phyloP scores from a whole-genome alignment of 2,888 invertebrate genomes.

The Pyrrhosoma nymphula region DNA sequence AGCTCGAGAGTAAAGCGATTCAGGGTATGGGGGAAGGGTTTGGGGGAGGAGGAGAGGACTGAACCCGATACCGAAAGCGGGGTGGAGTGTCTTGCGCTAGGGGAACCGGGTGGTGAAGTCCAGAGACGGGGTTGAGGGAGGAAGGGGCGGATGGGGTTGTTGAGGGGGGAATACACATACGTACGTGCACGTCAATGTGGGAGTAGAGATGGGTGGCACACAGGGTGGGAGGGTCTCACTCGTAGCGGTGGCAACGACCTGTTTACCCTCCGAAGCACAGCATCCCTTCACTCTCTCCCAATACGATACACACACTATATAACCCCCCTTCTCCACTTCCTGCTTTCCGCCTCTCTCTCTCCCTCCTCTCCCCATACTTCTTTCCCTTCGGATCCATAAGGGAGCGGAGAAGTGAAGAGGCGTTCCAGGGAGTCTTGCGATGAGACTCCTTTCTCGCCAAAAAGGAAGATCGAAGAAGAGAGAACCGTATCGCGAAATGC shows the following conservation, averaged over 20 bases:
- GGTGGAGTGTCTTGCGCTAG: background rate
- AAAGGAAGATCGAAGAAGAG: no score
- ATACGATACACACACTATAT: background rate
- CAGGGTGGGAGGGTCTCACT: no score
- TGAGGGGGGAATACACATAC: no score
- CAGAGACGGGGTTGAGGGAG: background rate
- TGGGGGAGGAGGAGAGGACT: constrained; percentile 4
- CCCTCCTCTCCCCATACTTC: background rate
- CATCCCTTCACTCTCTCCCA: background rate
- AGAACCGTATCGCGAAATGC: no score
- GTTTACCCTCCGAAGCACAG: no score
- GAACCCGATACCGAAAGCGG: background rate
- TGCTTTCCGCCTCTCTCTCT: background rate
- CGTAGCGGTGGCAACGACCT: no score
- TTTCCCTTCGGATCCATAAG: background rate
- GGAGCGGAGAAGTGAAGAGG: no score
- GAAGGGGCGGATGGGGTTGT: background rate
- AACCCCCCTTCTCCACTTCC: background rate
- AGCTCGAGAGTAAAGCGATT: background rate
- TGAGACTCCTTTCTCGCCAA: no score
- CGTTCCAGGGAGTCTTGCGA: no score
- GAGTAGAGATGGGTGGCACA: background rate
- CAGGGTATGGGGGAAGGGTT: background rate
- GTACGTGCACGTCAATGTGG: no score
- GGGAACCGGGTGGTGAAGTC: background rate